Conservation (phyloP, 2,113 vertebrate genomes). For the Columba janthina region DNA sequence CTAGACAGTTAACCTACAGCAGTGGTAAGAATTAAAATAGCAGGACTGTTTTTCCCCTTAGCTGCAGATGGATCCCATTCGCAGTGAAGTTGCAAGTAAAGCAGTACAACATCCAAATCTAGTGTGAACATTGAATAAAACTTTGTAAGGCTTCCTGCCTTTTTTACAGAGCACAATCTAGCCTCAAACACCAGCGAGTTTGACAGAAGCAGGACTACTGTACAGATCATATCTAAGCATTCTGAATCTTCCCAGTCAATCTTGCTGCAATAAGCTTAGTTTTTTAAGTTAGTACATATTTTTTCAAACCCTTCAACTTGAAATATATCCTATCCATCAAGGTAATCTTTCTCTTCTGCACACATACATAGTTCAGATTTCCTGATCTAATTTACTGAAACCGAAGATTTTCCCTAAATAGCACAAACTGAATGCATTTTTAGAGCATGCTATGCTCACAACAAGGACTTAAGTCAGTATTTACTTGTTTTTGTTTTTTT, state of each 20-base stretch:
- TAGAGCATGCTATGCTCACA: background rate
- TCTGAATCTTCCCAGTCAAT: background rate
- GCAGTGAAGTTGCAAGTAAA: background rate
- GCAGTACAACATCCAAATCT: background rate
- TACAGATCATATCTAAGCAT: background rate
- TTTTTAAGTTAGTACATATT: background rate
- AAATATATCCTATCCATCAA: background rate
- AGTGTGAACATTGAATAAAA: background rate
- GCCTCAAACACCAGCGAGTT: background rate
- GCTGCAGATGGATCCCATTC: background rate
- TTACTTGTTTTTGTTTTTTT: no score
- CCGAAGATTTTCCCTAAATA: background rate
- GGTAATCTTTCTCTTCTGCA: background rate
- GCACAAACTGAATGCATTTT: background rate
- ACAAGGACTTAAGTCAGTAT: background rate
- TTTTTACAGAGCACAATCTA: background rate
- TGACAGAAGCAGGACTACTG: background rate
- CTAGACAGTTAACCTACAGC: background rate
- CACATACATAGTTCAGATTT: background rate
- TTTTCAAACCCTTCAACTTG: background rate
- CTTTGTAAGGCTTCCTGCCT: background rate
- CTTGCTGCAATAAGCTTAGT: background rate
- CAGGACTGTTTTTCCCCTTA: background rate
- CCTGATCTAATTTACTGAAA: background rate
- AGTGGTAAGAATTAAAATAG: background rate